Evolutionary conservation across 2,113 vertebrate genomes (phyloP).

Genomic region (Seriola aureovittata): DNA sequence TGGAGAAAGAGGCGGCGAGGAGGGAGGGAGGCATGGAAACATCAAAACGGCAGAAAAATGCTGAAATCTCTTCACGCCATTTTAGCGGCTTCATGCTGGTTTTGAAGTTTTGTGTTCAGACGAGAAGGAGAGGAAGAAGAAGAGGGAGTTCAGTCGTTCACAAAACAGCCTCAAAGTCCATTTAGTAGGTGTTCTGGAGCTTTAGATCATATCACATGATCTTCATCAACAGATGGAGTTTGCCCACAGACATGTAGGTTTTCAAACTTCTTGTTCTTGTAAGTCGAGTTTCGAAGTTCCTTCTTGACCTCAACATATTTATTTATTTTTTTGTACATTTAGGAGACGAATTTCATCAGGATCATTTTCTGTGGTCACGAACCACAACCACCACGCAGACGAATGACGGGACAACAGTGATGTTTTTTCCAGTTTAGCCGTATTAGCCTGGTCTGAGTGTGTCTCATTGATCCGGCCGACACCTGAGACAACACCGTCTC

Average conservation of each 20-base stretch:
- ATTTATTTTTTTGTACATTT: not conserved
- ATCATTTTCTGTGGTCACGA: not conserved
- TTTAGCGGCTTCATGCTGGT: not conserved
- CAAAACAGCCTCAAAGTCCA: not conserved
- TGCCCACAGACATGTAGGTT: not conserved
- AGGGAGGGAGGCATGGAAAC: not conserved
- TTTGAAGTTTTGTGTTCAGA: constrained; percentile 1
- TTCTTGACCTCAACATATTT: not conserved
- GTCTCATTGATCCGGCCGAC: constrained; percentile 46
- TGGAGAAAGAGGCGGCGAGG: constrained; percentile 20
- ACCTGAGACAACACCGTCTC: constrained; percentile 63
- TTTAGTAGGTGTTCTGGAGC: not conserved
- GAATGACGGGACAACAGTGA: not conserved
- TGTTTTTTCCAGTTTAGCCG: not conserved
- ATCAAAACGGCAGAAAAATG: not conserved
- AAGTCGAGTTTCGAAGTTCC: not conserved
- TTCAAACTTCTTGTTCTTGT: not conserved
- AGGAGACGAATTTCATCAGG: not conserved
- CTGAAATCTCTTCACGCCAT: not conserved
- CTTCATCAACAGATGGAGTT: not conserved
- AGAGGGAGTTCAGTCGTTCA: not conserved
- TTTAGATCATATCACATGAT: not conserved
- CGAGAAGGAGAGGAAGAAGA: not conserved
- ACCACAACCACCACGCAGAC: not conserved
- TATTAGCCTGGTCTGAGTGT: not conserved